phyloP scores from a whole-genome alignment of 2,888 invertebrate species.

The Plebejus anna region DNA sequence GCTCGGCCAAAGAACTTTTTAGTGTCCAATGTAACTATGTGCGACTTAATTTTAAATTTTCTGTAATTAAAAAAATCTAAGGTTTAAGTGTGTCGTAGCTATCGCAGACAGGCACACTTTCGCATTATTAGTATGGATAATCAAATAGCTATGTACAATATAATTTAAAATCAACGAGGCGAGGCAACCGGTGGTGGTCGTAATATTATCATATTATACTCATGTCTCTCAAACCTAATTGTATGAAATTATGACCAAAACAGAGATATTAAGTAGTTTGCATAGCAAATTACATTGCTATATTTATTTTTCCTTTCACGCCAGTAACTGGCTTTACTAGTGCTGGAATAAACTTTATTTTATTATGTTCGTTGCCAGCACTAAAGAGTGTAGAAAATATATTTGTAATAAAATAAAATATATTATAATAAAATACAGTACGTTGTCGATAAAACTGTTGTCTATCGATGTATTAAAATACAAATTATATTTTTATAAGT shows the following conservation, averaged over 20 bases:
- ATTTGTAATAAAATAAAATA: neutral
- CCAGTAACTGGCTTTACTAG: constrained; percentile 44
- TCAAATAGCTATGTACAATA: neutral
- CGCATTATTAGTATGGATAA: neutral
- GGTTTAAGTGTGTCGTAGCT: no score
- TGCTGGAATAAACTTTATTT: constrained; percentile 34
- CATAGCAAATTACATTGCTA: constrained; percentile 50
- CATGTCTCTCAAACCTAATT: constrained; percentile 31
- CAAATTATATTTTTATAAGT: no score
- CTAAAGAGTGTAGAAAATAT: neutral
- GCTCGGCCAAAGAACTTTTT: no score
- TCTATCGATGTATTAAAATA: no score
- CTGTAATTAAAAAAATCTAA: no score
- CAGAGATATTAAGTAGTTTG: constrained; percentile 45
- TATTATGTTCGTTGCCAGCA: neutral
- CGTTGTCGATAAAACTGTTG: neutral
- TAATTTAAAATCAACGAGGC: constrained; percentile 27
- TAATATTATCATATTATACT: constrained; percentile 36
- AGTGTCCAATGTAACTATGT: no score
- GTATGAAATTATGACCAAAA: constrained; percentile 32
- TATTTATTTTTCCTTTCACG: constrained; percentile 51
- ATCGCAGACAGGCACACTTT: neutral
- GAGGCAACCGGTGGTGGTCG: constrained; percentile 31
- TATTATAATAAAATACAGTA: neutral
- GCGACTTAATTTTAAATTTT: no score